phyloP scores from a whole-genome alignment of 2,888 invertebrate genomes.

The Selenia dentaria region DNA sequence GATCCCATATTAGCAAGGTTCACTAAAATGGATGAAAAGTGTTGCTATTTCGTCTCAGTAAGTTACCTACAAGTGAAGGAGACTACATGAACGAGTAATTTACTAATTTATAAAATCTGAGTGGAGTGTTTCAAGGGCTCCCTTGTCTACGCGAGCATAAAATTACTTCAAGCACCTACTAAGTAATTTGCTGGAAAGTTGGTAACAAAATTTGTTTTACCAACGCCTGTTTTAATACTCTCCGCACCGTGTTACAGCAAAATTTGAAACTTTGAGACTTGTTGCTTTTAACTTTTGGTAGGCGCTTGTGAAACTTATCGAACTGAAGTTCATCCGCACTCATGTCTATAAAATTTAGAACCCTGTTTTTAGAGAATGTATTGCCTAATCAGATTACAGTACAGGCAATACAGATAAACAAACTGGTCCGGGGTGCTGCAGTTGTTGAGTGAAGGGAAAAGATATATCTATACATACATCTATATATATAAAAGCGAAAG shows the following conservation, averaged over 20 bases:
- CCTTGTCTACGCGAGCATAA: conserved; percentile 28
- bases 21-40: too few species aligned
- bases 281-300: conserved; percentile 41
- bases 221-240: conserved; percentile 34
- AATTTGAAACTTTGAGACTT: conserved; percentile 42
- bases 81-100: conserved; percentile 42
- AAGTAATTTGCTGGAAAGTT: conserved; percentile 30
- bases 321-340: conserved; percentile 13
- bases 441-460: too few species aligned
- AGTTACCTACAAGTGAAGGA: conserved; percentile 2
- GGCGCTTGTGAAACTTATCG: conserved; percentile 37
- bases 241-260: conserved; percentile 14
- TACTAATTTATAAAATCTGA: conserved; percentile 23
- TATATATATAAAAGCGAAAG: too few species aligned
- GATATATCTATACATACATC: too few species aligned
- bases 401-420: too few species aligned
- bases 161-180: conserved; percentile 28
- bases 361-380: too few species aligned
- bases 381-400: too few species aligned
- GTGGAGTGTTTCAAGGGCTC: conserved; percentile 18
- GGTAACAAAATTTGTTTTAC: conserved; percentile 35
- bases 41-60: too few species aligned
- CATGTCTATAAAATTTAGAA: too few species aligned
- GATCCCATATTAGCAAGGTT: too few species aligned
- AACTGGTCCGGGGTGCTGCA: too few species aligned